These are phyloP conservation scores for Prionailurus viverrinus DNA, from an alignment of 2,113 vertebrate genomes.

Conservation along the genomic window DNA sequence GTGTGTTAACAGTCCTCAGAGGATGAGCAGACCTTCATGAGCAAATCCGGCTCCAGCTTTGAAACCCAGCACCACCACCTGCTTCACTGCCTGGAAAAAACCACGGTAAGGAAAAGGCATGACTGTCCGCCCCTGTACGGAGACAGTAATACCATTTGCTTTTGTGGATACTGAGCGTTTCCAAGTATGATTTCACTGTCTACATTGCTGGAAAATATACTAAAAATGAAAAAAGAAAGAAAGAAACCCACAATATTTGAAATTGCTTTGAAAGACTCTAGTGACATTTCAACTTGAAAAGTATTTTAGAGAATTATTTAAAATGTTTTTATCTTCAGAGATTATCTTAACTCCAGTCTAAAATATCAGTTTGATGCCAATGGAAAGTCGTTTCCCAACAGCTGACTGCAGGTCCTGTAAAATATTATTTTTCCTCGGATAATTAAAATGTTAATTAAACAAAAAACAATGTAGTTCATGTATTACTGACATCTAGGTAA, in stretches of 20 bases:
- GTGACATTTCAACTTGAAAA: slow-evolving; percentile 34
- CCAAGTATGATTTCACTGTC: slow-evolving; percentile 41
- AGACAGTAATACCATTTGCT: background rate
- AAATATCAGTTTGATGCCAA: background rate
- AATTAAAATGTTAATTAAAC: slow-evolving; percentile 53
- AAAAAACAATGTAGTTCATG: background rate
- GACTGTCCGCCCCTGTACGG: slow-evolving; percentile 37
- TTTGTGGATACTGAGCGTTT: slow-evolving; percentile 47
- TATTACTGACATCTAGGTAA: background rate
- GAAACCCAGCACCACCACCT: slow-evolving; percentile 97
- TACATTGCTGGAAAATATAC: background rate
- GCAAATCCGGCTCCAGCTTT: slow-evolving; percentile 92
- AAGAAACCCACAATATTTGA: background rate
- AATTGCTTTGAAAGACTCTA: slow-evolving; percentile 33
- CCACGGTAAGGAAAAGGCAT: slow-evolving; percentile 92
- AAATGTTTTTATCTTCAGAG: background rate
- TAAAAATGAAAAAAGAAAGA: background rate
- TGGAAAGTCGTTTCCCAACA: background rate
- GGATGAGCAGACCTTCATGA: slow-evolving; percentile 94
- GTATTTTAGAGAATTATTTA: slow-evolving; percentile 8
- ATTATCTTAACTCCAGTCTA: background rate
- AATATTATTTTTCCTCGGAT: background rate
- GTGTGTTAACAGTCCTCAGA: slow-evolving; percentile 92
- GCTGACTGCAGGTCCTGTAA: background rate
- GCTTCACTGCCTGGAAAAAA: slow-evolving; percentile 98